Evolutionary conservation across 2,113 vertebrate genomes (phyloP).

Genomic region (Sialia sialis): DNA sequence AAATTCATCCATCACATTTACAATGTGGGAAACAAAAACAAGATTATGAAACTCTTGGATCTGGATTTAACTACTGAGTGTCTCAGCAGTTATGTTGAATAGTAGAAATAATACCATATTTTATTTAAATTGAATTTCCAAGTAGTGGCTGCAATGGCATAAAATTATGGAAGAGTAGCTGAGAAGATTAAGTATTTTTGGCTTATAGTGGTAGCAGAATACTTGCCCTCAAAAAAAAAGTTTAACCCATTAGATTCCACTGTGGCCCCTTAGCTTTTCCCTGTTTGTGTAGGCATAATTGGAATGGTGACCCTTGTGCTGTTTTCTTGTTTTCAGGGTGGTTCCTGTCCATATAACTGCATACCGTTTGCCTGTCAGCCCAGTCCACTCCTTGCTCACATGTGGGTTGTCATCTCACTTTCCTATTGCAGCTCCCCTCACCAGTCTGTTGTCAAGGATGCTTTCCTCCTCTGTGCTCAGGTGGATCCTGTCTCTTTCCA

Average conservation of each 20-base stretch:
- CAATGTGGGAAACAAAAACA: slow-evolving; percentile 29
- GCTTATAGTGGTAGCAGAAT: neutral
- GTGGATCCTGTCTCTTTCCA: neutral
- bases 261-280: neutral
- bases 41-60: neutral
- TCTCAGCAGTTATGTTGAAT: neutral
- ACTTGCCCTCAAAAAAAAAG: neutral
- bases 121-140: neutral
- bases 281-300: neutral
- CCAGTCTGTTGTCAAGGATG: neutral
- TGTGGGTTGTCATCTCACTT: neutral
- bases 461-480: neutral
- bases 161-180: neutral
- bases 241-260: neutral
- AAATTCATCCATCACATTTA: slow-evolving; percentile 48
- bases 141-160: neutral
- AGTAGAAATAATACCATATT: neutral
- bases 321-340: neutral
- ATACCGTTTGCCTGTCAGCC: neutral
- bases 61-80: neutral
- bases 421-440: neutral
- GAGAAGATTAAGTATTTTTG: neutral
- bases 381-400: rapidly evolving
- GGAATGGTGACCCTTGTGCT: neutral
- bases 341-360: neutral